Percentiles rank a stretch among this genome's conserved stretches.
Evolutionary conservation across 2,888 invertebrate genomes (phyloP).

Genomic region (Atherix ibis): DNA sequence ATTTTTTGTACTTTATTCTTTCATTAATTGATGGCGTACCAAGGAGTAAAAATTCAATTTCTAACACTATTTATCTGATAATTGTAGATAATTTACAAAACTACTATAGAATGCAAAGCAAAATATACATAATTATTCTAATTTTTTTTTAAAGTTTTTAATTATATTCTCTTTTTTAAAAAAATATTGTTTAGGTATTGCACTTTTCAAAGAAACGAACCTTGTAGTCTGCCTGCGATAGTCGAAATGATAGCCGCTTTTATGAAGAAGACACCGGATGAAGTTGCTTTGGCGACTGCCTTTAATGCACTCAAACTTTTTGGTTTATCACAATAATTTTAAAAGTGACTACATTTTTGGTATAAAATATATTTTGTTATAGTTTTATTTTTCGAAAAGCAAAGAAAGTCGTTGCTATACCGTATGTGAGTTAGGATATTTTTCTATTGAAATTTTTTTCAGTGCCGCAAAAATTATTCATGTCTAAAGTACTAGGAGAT

Average conservation of each 20-base stretch:
- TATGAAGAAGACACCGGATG: constrained; percentile 70
- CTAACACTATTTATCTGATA: too few relatives aligned
- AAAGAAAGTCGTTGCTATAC: neutral
- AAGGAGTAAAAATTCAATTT: too few relatives aligned
- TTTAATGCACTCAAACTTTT: constrained; percentile 85
- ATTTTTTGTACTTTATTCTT: too few relatives aligned
- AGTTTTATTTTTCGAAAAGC: too few relatives aligned
- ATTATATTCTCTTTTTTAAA: neutral
- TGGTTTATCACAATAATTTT: constrained; percentile 54
- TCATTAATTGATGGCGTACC: too few relatives aligned
- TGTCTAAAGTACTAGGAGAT: too few relatives aligned
- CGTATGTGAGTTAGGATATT: neutral
- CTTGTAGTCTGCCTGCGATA: constrained; percentile 81
- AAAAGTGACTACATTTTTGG: too few relatives aligned
- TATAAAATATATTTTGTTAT: too few relatives aligned
- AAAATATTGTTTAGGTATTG: constrained; percentile 46
- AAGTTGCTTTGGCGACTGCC: constrained; percentile 77
- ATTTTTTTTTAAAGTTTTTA: neutral
- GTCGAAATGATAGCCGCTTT: constrained; percentile 92
- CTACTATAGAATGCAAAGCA: neutral
- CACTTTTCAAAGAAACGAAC: constrained; percentile 92
- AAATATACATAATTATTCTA: too few relatives aligned
- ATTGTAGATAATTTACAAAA: neutral
- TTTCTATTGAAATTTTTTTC: too few relatives aligned
- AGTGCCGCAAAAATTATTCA: too few relatives aligned